A percentile compares a stretch with the other conserved stretches of the same genome.
Evolutionary conservation across 1,140 invertebrate species (phyloP).

Genomic region (Conopomorpha cramerella): DNA sequence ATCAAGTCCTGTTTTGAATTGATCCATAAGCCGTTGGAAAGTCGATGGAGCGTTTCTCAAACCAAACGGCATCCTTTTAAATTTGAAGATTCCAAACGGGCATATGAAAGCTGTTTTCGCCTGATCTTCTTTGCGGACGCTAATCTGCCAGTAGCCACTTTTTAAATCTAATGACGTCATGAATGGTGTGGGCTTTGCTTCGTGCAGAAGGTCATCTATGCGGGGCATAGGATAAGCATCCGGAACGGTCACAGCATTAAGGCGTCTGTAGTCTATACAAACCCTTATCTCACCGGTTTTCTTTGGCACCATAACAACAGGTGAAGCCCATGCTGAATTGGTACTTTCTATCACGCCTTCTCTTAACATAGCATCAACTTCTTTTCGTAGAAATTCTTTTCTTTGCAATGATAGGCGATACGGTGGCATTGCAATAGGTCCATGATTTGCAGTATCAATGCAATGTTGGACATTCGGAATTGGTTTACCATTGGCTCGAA

Average conservation of each 20-base stretch:
- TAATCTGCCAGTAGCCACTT: slow-evolving; percentile 1
- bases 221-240: slow-evolving; percentile 34
- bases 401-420: slow-evolving; percentile 8
- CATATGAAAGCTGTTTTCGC: slow-evolving; percentile 46
- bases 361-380: slow-evolving; percentile 12
- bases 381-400: slow-evolving; percentile 5
- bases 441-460: background rate
- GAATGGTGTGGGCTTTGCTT: background rate
- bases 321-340: slow-evolving; percentile 37
- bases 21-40: slow-evolving; percentile 30
- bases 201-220: slow-evolving; percentile 32
- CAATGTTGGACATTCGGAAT: background rate
- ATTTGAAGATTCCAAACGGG: slow-evolving; percentile 17
- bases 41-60: slow-evolving; percentile 19
- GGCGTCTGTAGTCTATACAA: slow-evolving; percentile 5
- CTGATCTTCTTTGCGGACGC: slow-evolving; percentile 17
- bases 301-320: slow-evolving; percentile 24
- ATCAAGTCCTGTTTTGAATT: slow-evolving; percentile 2
- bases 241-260: slow-evolving; percentile 18
- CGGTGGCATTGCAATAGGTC: background rate
- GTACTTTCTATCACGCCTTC: slow-evolving; percentile 24
- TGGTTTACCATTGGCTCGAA: background rate
- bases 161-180: background rate
- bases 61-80: slow-evolving; percentile 7
- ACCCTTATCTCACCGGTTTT: slow-evolving; percentile 13